Evolutionary conservation across 2,888 invertebrate species (phyloP), one percentile per base, ranked within the genome.

Genomic region (Pterobdella sp.): DNA sequence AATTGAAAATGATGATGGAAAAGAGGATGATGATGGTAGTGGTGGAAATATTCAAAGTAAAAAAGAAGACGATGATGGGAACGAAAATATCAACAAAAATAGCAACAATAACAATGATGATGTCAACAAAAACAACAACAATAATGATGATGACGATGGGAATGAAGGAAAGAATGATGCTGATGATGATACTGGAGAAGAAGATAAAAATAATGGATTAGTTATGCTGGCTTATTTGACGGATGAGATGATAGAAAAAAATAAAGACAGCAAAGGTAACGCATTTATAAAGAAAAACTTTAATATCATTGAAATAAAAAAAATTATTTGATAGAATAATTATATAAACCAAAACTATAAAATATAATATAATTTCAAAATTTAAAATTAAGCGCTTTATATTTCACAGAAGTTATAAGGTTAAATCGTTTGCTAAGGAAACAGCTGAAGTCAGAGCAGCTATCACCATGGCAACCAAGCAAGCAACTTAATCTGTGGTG

Each of bases 361-460:
- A n/a, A n/a, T n/a, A n/a, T n/a, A n/a, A n/a, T n/a, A n/a, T n/a
- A n/a, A n/a, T n/a, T n/a, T n/a, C n/a, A n/a, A n/a, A n/a, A n/a
- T n/a, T n/a, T n/a, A n/a, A n/a, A n/a, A n/a, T n/a, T n/a, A n/a
- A n/a, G n/a, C n/a, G n/a, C n/a, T n/a, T n/a, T n/a, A n/a, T n/a
- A n/a, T n/a, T n/a, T 26, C 60, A 56, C 60, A 56, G 14, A 22
- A 22, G 26, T n/a, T 4, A 26, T 4, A 22, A 56, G n/a, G 26
- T 26, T 56, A 3, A n/a, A 26, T n/a, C 18, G 60, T 4, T 56
- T 56, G 26, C 60, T 56, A 26, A 56, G 26, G 26, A 26, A 56
- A 26, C 60, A 26, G 26, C 60, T 56, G 60, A 56, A 22, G 60
- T 56, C 60, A 56, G n/a, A 26, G 60, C 60, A 56, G n/a, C 60